A percentile compares a stretch with the other conserved stretches of the same genome.
These are phyloP conservation scores for Amiota minor DNA, from an alignment of 2,888 invertebrate species.

Conservation along the genomic window DNA sequence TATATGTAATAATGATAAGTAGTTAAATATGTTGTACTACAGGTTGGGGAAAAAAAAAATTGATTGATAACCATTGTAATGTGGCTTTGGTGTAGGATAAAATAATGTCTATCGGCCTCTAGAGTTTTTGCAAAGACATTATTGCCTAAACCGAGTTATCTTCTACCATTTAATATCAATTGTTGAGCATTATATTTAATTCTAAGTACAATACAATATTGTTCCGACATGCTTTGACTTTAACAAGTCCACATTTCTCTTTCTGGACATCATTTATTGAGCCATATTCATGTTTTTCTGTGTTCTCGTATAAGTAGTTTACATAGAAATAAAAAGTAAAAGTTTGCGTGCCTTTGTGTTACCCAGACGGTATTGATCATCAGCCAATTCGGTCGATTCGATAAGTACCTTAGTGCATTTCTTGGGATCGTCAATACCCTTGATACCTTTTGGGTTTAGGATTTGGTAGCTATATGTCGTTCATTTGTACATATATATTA, in stretches of 20 bases:
- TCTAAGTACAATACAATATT: too few relatives aligned
- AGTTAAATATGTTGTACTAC: too few relatives aligned
- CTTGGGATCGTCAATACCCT: slow-evolving; percentile 84
- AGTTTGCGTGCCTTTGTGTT: slow-evolving; percentile 94
- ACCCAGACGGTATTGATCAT: slow-evolving; percentile 96
- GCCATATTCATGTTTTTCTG: slow-evolving; percentile 45
- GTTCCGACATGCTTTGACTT: too few relatives aligned
- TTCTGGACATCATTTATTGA: slow-evolving; percentile 55
- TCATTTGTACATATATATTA: slow-evolving; percentile 40
- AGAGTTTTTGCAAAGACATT: too few relatives aligned
- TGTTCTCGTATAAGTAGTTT: slow-evolving; percentile 20
- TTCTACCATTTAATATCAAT: too few relatives aligned
- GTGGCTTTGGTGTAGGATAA: too few relatives aligned
- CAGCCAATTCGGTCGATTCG: slow-evolving; percentile 87
- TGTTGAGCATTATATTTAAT: too few relatives aligned
- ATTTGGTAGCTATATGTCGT: slow-evolving; percentile 92
- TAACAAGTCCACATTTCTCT: neutral
- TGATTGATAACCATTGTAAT: too few relatives aligned
- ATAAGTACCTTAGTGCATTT: slow-evolving; percentile 88
- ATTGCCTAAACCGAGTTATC: too few relatives aligned
- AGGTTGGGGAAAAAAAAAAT: too few relatives aligned
- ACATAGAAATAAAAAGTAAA: slow-evolving; percentile 32
- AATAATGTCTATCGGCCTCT: too few relatives aligned
- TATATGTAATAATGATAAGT: too few relatives aligned
- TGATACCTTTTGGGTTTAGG: slow-evolving; percentile 92